Percentiles rank a stretch among this genome's conserved stretches.
phyloP scores from a whole-genome alignment of 2,797 vertebrate species.

The Sarcoramphus papa region DNA sequence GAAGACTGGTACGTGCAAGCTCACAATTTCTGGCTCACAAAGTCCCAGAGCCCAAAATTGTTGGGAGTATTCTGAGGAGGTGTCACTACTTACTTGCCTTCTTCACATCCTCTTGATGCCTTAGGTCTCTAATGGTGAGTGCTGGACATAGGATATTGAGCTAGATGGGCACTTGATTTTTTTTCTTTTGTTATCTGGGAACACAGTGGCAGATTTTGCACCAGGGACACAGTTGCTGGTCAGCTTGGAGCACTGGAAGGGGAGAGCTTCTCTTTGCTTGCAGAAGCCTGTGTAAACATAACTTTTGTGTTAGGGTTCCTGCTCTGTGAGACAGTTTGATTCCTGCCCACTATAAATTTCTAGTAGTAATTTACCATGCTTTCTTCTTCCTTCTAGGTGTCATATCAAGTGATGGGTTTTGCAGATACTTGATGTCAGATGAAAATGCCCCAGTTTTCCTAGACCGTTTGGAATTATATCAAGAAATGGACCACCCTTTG shows the following conservation, averaged over 20 bases:
- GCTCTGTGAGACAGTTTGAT: background rate
- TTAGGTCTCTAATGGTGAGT: background rate
- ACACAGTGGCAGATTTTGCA: background rate
- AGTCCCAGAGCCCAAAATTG: background rate
- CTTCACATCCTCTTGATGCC: background rate
- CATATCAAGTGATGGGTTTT: conserved; percentile 97
- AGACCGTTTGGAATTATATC: conserved; percentile 93
- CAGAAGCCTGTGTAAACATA: background rate
- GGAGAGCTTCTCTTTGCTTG: background rate
- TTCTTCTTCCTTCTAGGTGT: conserved; percentile 72
- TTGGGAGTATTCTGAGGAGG: background rate
- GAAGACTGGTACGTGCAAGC: background rate
- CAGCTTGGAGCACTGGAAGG: background rate
- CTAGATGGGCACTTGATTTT: background rate
- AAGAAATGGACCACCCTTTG: conserved; percentile 97
- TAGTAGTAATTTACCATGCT: background rate
- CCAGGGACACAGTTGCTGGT: background rate
- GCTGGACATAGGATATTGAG: background rate
- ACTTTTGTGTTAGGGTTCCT: background rate
- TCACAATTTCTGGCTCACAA: background rate
- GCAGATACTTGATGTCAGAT: conserved; percentile 97
- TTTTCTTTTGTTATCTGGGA: background rate
- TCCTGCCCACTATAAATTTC: background rate
- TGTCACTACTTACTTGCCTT: background rate
- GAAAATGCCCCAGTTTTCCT: conserved; percentile 97